Percentiles rank a stretch among this genome's conserved stretches.
These are phyloP conservation scores for Cyrtonyx montezumae DNA, from an alignment of 2,113 vertebrate genomes.

Conservation along the genomic window DNA sequence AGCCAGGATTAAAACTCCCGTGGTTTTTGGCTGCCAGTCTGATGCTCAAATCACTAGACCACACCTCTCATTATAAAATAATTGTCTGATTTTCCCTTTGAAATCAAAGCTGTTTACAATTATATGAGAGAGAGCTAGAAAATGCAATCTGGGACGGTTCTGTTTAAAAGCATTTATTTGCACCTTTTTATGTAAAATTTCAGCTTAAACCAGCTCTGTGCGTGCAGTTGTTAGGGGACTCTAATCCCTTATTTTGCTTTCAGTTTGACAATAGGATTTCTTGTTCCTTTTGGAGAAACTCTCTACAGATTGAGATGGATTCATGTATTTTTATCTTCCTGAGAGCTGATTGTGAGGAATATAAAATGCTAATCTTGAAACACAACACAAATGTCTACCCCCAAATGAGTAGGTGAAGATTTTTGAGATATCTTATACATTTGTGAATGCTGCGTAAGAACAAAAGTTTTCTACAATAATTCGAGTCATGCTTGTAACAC, in stretches of 20 bases:
- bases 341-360: conserved; percentile 4
- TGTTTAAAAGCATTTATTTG: conserved; percentile 51
- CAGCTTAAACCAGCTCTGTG: background rate
- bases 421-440: background rate
- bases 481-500: background rate
- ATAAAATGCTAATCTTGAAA: background rate
- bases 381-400: background rate
- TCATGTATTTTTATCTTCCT: background rate
- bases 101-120: conserved; percentile 73
- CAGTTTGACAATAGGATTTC: background rate
- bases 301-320: background rate
- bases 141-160: conserved; percentile 33
- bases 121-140: conserved; percentile 48
- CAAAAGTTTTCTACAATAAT: background rate
- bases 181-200: conserved; percentile 56
- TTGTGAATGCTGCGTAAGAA: background rate
- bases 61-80: conserved; percentile 72
- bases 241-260: background rate
- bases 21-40: conserved; percentile 61
- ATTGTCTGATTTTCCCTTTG: conserved; percentile 69
- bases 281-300: background rate
- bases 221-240: background rate
- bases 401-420: background rate
- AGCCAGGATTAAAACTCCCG: conserved; percentile 56
- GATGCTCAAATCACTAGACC: conserved; percentile 55